Evolutionary conservation across 2,888 invertebrate genomes (phyloP), one percentile per base, ranked within the genome.

Genomic region (Merodon equestris): DNA sequence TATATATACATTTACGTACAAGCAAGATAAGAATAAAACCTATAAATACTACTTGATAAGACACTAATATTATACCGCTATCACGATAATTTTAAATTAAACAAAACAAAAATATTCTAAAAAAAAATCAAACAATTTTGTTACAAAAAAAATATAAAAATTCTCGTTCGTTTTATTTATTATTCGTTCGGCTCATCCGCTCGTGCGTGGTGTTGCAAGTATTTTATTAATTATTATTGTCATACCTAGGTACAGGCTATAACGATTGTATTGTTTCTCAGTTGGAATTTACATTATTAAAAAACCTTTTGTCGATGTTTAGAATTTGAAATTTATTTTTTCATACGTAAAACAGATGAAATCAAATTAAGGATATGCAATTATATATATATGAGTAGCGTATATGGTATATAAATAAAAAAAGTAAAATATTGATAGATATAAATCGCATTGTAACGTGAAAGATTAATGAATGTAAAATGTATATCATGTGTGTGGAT

Each of bases 101-200:
- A n/a, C 67, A 77, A 72, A 75, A 72, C 72, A 72, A 77, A n/a
- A n/a, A n/a, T n/a, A 77, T 77, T 77, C 77, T 77, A 77, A 77
- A 77, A 77, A 73, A 77, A 77, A 77, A 27, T 67, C 72, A 72
- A 75, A 73, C 72, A 72, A 77, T 67, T 77, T 77, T 77, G 77
- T 77, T 77, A 77, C 53, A 70, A 70, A 76, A 50, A 61, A 50
- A 63, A 47, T 42, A 51, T 13, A 36, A 15, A 17, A 40, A 54
- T 42, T 40, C 40, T 40, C 9, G 10, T 10, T 40, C 9, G 40
- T 40, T 40, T 40, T n/a, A 40, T 45, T 45, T 45, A 27, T 7
- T 66, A n/a, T 57, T 50, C 12, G 58, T 53, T 76, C 45, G 19
- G 44, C 38, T 17, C 34, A 40, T 19, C 2, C 40, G 36, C 34